Evolutionary conservation across 2,888 invertebrate genomes (phyloP), one percentile per base, ranked within the genome.

Genomic region (Orchesella flavescens): DNA sequence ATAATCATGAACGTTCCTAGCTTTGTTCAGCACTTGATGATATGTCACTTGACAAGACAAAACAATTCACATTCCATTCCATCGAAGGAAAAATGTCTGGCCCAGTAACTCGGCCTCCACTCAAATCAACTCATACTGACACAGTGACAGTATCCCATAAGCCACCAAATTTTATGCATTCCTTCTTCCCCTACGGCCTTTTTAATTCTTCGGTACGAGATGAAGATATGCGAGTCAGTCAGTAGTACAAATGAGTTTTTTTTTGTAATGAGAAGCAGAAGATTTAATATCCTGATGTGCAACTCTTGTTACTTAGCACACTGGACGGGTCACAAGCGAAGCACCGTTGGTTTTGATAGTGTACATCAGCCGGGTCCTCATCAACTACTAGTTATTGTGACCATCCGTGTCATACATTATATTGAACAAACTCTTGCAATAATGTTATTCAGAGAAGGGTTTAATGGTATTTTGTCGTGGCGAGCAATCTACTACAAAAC

Each of bases 131-230:
- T 71, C 79, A 63, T 71, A 79, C 79, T 79, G 79, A 72, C 79
- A 79, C 79, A 72, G 79, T 79, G 79, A 79, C 79, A 79, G 44
- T 63, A 71, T 73, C 80, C 80, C 80, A 80, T 80, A 80, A 80
- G 80, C 80, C 80, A 80, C 80, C 73, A 69, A 79, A 63, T 66
- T 65, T 57, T 21, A 24, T 63, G 63, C 72, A 43, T 10, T 21
- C 44, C 34, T 55, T 65, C 34, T 63, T 73, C 57, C 80, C 80
- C 80, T 65, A 46, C 61, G 73, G 80, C 65, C 80, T 65, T 66
- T 69, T 73, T 66, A 79, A 71, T 79, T 73, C 57, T 73, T 72
- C 23, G 17, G 65, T 63, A 21, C 12, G 21, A 34, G 24, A 23
- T 59, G 57, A 24, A n/a, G 69, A 69, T 76, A 65, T 68, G 57